Base-by-base conservation (phyloP, 2,113 vertebrate species). In the Gambusia holbrooki region DNA sequence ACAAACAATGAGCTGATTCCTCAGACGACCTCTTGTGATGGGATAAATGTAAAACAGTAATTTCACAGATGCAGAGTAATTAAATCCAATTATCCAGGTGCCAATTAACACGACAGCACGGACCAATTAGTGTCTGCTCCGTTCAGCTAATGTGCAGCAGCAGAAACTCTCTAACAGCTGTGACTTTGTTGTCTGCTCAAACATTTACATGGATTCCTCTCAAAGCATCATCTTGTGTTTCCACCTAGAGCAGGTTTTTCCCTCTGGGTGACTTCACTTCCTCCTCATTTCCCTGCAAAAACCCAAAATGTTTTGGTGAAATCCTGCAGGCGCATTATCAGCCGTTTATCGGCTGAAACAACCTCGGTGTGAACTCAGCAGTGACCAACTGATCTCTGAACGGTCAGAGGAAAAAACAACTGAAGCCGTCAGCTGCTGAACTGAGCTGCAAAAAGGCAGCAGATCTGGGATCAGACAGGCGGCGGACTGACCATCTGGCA, bases 1-100 rank as follows among this genome's bases (percentile, higher is more conserved):
- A n/a, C 51, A 58, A n/a, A 58, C 25, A 58, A 10, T n/a, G 19
- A 7, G 51, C 51, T 58, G 51, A 10, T 58, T 58, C 51, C 62
- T 32, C 6, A 30, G 13, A 63, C 29, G 28, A 63, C 29, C 29
- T 63, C 62, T 25, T 29, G 28, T 63, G 62, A 30, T 32, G 13
- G 14, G 15, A 32, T 63, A 30, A n/a, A 66, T 66, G 64, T 40
- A 48, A 76, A 75, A 45, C 27, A 58, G 51, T 14, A 1, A 48
- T 54, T 37, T 60, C 60, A 51, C 54, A 71, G 77, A 66, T 71
- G 70, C 42, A 19, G 22, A 10, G 4, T 62, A 60, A 80, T 80
- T 73, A 66, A 12, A 51, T 64, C 30, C 48, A 80, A 32, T 81
- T 71, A 69, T 65, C 45, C 45, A 75, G 79, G 48, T 35, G 71